Evolutionary conservation across 2,797 vertebrate genomes (phyloP), one percentile per base, ranked within the genome.

Genomic region (Acanthornis magna): DNA sequence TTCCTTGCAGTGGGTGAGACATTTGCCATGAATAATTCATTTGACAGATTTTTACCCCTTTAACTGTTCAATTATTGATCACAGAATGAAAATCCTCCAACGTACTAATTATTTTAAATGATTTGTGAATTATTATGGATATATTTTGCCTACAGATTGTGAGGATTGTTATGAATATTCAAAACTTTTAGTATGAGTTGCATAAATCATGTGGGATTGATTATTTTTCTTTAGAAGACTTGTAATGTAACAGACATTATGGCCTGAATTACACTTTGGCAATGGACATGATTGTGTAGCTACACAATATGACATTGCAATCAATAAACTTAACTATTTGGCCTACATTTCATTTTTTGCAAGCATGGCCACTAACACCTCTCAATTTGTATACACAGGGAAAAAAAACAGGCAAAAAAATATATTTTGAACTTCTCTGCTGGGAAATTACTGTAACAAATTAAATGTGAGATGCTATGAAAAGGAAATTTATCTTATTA

Each of bases 51-150:
- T 95, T 94, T 94, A 70, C 66, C 77, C 79, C 47, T 95, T 91
- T 91, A 93, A 94, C 94, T 91, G 51, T 91, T 96, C 90, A 96
- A 94, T 96, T 90, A 96, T 96, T 96, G 93, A 96, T 96, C 95
- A 95, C 90, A 95, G 89, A 88, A 55, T 42, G 70, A 73, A 94
- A 85, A 95, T 86, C 74, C 85, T 96, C 88, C 66, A 78, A 94
- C 0, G 22, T 91, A 67, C 85, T 94, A 95, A 95, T 96, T 96
- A 96, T 91, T 93, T 93, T 72, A 94, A 94, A 82, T 91, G 15
- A 93, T 95, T 95, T 93, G 71, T 86, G 83, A 93, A 91, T 96
- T 95, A 95, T 66, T 95, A 88, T 42, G 88, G 55, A 20, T 94
- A 7, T 78, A 88, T 91, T 90, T 94, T 94, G 80, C 91, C 85